Percentiles rank a stretch among this genome's conserved stretches.
These are phyloP conservation scores for Semotilus atromaculatus DNA, from an alignment of 2,797 vertebrate genomes.

Conservation along the genomic window DNA sequence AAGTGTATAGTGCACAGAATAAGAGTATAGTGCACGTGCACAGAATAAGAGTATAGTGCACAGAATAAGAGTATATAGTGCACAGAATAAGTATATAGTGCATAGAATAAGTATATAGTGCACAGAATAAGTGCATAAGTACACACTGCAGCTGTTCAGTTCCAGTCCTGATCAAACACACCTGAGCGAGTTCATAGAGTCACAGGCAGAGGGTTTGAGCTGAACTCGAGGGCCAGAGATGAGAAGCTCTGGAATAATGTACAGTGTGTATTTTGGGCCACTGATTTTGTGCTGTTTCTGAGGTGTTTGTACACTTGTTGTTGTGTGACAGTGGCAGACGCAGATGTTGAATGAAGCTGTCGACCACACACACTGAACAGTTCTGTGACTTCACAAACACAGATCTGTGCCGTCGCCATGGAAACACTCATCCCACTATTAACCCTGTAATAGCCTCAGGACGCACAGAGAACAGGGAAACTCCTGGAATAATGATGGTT, in stretches of 20 bases:
- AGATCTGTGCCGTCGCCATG: constrained; percentile 56
- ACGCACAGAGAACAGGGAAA: neutral
- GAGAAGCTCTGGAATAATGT: neutral
- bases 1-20: too few species aligned
- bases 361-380: constrained; percentile 34
- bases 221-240: neutral
- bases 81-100: too few species aligned
- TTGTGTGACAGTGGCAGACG: neutral
- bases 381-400: constrained; percentile 49
- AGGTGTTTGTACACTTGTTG: too few species aligned
- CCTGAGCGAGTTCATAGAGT: neutral
- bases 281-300: neutral
- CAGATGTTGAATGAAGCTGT: neutral
- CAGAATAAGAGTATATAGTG: too few species aligned
- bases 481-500: neutral
- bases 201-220: too few species aligned
- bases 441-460: constrained; percentile 41
- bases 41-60: too few species aligned
- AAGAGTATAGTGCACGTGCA: too few species aligned
- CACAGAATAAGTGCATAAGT: too few species aligned
- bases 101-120: too few species aligned
- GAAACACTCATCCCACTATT: constrained; percentile 55
- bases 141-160: too few species aligned
- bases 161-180: too few species aligned
- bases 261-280: neutral